A percentile compares a stretch with the other conserved stretches of the same genome.
phyloP scores from a whole-genome alignment of 2,797 vertebrate genomes.

The Halcyon chelicuti region DNA sequence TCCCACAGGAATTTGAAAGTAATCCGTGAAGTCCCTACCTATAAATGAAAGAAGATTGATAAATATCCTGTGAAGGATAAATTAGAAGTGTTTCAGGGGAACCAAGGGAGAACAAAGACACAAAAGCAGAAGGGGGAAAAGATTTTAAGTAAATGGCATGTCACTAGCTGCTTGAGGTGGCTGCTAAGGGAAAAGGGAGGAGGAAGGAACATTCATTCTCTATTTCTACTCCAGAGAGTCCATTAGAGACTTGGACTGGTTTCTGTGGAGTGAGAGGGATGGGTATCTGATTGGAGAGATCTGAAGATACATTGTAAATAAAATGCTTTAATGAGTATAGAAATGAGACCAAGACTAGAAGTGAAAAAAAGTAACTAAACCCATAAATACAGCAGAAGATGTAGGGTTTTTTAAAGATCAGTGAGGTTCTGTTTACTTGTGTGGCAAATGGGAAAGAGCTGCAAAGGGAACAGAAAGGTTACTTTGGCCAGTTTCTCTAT shows the following conservation, averaged over 20 bases:
- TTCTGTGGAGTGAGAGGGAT: neutral
- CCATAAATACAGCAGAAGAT: neutral
- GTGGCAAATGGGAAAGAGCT: neutral
- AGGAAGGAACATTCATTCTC: neutral
- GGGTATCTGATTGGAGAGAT: neutral
- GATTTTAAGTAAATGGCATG: neutral
- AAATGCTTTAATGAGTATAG: neutral
- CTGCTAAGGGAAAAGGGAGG: neutral
- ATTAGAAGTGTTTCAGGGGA: neutral
- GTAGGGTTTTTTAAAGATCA: neutral
- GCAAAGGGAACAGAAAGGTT: neutral
- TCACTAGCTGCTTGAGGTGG: neutral
- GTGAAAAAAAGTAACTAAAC: neutral
- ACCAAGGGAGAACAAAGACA: neutral
- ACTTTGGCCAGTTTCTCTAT: neutral
- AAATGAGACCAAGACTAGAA: neutral
- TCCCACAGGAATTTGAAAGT: neutral
- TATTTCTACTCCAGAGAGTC: neutral
- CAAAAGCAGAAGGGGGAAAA: neutral
- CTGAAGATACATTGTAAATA: neutral
- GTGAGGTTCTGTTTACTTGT: neutral
- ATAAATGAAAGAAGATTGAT: neutral
- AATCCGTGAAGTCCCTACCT: neutral
- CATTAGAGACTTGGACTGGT: neutral
- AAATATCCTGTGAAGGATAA: neutral